Conservation (phyloP, 1,140 invertebrate species). For the Sycophila sp. region DNA sequence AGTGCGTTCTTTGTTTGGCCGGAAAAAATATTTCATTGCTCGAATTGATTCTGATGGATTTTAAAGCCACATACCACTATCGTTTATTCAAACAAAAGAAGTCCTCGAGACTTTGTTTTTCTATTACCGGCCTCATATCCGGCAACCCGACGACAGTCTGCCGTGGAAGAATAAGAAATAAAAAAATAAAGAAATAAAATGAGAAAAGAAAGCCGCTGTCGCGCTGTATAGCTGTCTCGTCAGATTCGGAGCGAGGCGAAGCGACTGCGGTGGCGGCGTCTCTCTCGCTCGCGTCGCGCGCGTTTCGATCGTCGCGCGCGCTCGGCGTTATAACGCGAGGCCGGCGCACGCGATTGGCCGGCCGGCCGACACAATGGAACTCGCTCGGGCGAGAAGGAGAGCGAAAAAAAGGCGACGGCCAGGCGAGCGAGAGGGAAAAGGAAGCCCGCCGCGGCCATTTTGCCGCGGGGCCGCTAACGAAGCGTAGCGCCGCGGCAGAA, state of each 20-base stretch:
- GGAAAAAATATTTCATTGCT: too few species aligned
- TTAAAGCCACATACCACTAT: too few species aligned
- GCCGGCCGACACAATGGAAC: constrained; percentile 2
- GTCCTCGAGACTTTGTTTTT: too few species aligned
- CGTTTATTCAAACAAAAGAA: too few species aligned
- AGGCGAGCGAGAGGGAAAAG: background rate
- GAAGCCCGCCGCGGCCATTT: constrained; percentile 51
- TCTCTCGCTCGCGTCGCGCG: background rate
- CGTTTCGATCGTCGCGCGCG: background rate
- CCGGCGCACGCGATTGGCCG: constrained; percentile 1
- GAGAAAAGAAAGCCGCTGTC: background rate
- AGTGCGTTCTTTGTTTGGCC: too few species aligned
- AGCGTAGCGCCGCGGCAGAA: constrained; percentile 60
- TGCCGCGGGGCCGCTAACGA: constrained; percentile 48
- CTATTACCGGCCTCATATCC: too few species aligned
- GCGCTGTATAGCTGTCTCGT: too few species aligned
- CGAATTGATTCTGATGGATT: too few species aligned
- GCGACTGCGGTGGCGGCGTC: background rate
- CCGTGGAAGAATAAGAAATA: too few species aligned
- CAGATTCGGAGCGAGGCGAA: background rate
- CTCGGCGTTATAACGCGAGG: background rate
- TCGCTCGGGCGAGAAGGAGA: constrained; percentile 1
- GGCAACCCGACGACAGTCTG: too few species aligned
- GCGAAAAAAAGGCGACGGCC: constrained; percentile 26
- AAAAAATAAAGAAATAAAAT: too few species aligned